Conservation (phyloP, 2,113 vertebrate species). For the Perca flavescens region DNA sequence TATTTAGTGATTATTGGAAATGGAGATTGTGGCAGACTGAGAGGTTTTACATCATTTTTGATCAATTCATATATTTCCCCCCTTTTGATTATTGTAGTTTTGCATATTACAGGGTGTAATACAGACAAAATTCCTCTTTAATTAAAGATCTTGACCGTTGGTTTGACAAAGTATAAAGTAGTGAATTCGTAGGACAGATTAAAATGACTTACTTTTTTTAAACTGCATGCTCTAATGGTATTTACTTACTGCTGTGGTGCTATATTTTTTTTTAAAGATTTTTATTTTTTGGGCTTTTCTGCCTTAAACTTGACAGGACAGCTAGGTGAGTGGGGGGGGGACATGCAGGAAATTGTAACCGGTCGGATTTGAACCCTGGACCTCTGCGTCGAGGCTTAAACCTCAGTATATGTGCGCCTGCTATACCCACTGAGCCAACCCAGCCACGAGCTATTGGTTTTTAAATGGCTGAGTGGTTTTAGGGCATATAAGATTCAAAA, state of each 20-base stretch:
- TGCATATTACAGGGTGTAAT: constrained; percentile 1
- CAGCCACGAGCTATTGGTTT: not conserved
- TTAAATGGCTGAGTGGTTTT: not conserved
- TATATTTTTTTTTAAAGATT: not conserved
- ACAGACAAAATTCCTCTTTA: not conserved
- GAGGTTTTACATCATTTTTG: not conserved
- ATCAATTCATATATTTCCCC: not conserved
- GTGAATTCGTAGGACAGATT: not conserved
- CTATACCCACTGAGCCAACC: too few species aligned
- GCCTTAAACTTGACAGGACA: too few species aligned
- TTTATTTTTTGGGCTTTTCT: too few species aligned
- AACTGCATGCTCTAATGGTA: not conserved
- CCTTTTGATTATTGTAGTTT: not conserved
- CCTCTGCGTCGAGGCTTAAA: too few species aligned
- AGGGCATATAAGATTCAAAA: constrained; percentile 1
- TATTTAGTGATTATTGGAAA: constrained; percentile 12
- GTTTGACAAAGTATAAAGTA: not conserved
- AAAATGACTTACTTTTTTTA: not conserved
- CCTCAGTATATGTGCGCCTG: too few species aligned
- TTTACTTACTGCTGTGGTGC: not conserved
- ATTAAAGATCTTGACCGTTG: not conserved
- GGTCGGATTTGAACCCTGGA: too few species aligned
- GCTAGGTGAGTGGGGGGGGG: too few species aligned
- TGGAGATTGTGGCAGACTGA: not conserved
- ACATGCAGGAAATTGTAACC: too few species aligned